phyloP scores from a whole-genome alignment of 2,113 vertebrate genomes.

The Ageneiosus marmoratus region DNA sequence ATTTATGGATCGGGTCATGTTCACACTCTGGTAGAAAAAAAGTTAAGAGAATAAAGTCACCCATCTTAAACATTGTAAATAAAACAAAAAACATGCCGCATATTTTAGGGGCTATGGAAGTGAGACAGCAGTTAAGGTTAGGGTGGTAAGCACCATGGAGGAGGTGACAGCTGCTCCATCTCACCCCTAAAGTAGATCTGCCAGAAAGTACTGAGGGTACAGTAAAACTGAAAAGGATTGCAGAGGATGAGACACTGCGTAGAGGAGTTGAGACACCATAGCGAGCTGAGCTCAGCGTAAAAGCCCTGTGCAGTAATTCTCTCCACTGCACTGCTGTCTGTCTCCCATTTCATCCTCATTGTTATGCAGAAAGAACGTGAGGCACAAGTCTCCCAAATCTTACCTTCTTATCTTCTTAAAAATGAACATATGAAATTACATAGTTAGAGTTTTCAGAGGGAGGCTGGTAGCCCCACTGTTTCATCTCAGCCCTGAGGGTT shows the following conservation, averaged over 20 bases:
- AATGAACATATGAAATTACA: slow-evolving; percentile 67
- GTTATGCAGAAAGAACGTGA: slow-evolving; percentile 38
- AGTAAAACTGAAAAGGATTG: slow-evolving; percentile 4
- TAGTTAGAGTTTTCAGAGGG: slow-evolving; percentile 63
- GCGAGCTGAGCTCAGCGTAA: slow-evolving; percentile 32
- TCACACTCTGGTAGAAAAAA: not conserved
- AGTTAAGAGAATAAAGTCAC: not conserved
- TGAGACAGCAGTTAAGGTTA: not conserved
- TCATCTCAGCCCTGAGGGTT: slow-evolving; percentile 58
- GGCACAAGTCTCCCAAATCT: slow-evolving; percentile 23
- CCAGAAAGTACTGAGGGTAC: not conserved
- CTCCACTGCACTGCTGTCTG: slow-evolving; percentile 13
- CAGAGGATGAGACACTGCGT: slow-evolving; percentile 11
- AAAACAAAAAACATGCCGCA: not conserved
- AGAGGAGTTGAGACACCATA: not conserved
- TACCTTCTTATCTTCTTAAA: slow-evolving; percentile 49
- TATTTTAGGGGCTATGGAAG: slow-evolving; percentile 2
- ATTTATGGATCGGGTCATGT: not conserved
- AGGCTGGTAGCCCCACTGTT: slow-evolving; percentile 30
- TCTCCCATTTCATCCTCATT: slow-evolving; percentile 28
- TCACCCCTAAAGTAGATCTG: not conserved
- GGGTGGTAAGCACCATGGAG: not conserved
- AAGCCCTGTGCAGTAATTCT: slow-evolving; percentile 37
- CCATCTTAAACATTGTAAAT: not conserved
- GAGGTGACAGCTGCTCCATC: slow-evolving; percentile 4